Conservation (phyloP, 2,888 invertebrate genomes). For the Drosophila hamatofila region DNA sequence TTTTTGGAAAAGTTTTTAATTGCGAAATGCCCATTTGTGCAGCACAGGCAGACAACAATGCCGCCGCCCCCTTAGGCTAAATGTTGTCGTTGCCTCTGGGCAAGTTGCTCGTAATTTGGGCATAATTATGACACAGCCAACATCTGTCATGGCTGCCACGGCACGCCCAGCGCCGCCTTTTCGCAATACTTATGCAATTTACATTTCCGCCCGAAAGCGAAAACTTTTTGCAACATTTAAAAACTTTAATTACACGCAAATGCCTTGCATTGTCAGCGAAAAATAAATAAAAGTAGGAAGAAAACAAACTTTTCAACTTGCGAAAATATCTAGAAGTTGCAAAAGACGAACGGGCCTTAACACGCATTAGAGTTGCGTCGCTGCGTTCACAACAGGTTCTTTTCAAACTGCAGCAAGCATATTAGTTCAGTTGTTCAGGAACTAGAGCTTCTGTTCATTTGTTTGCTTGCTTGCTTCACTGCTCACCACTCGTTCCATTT, state of each 20-base stretch:
- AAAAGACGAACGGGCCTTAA: conserved; percentile 1
- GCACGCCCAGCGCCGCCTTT: conserved; percentile 19
- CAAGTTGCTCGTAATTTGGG: conserved; percentile 67
- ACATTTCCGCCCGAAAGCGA: conserved; percentile 20
- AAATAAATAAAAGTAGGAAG: conserved; percentile 7
- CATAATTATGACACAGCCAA: conserved; percentile 72
- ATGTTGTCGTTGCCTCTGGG: conserved; percentile 20
- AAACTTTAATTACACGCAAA: conserved; percentile 69
- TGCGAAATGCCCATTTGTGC: conserved; percentile 61
- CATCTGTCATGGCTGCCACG: conserved; percentile 56
- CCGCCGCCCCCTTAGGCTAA: conserved; percentile 6
- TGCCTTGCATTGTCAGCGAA: conserved; percentile 41
- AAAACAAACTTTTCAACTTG: conserved; percentile 21
- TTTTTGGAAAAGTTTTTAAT: conserved; percentile 68
- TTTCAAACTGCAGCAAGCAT: neutral
- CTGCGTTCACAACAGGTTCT: neutral
- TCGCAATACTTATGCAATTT: conserved; percentile 61
- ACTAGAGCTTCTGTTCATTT: neutral
- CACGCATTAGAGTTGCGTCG: conserved; percentile 3
- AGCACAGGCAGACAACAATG: conserved; percentile 10
- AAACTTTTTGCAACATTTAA: conserved; percentile 56
- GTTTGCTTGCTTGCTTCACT: neutral
- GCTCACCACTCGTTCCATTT: neutral
- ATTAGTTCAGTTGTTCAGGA: neutral
- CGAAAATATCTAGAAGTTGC: neutral